Percentiles rank a stretch among this genome's conserved stretches.
These are phyloP conservation scores for Lemur catta DNA, from an alignment of 2,797 vertebrate species.

Conservation along the genomic window DNA sequence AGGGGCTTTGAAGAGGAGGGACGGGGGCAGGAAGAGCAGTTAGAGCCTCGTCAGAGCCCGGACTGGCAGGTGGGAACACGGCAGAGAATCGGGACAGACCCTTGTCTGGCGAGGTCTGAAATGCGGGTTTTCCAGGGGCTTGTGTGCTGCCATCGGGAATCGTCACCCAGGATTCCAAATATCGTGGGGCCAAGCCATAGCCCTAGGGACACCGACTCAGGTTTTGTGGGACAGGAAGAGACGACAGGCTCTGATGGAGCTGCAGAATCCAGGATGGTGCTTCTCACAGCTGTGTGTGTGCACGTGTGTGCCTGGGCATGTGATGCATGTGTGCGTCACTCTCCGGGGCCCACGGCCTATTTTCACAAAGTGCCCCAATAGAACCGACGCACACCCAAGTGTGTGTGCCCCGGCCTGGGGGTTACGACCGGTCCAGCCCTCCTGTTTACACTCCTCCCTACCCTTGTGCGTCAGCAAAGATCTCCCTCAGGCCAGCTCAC, in stretches of 20 bases:
- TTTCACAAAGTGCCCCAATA: fast-evolving
- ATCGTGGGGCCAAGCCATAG: neutral
- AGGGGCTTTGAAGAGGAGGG: too few species aligned
- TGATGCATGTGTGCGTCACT: too few species aligned
- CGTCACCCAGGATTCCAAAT: neutral
- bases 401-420: neutral
- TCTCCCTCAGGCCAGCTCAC: fast-evolving
- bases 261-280: fast-evolving
- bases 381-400: fast-evolving
- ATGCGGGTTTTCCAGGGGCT: neutral
- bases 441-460: neutral
- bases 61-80: neutral
- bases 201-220: neutral
- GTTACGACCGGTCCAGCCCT: fast-evolving
- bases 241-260: too few species aligned
- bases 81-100: neutral
- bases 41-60: neutral
- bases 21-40: too few species aligned
- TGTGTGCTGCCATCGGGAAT: neutral
- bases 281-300: neutral
- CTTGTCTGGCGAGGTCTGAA: neutral
- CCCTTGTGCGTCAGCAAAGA: too few species aligned
- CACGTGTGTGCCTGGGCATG: fast-evolving
- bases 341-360: too few species aligned
- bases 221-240: too few species aligned